Evolutionary conservation across 2,888 invertebrate species (phyloP).

Genomic region (Gortyna flavago): DNA sequence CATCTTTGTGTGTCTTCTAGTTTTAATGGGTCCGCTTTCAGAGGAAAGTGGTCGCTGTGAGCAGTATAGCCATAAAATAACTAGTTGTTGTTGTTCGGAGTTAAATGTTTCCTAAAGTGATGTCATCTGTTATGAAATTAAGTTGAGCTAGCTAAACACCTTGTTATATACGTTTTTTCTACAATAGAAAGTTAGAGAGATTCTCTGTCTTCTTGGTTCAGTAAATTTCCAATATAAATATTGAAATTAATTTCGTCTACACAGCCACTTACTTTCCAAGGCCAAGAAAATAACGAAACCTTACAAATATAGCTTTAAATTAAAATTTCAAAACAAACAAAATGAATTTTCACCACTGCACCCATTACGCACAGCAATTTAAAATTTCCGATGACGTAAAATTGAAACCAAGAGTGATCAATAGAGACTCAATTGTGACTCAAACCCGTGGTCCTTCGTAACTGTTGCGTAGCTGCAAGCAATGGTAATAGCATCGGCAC

Average conservation of each 20-base stretch:
- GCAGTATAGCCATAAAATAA: slow-evolving; percentile 19
- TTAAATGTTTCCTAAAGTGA: slow-evolving; percentile 44
- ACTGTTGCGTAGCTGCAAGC: slow-evolving; percentile 61
- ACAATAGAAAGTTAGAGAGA: background rate
- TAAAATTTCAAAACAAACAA: slow-evolving; percentile 47
- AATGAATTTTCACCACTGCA: slow-evolving; percentile 42
- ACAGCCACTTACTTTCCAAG: slow-evolving; percentile 39
- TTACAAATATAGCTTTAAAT: slow-evolving; percentile 27
- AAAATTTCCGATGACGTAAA: slow-evolving; percentile 68
- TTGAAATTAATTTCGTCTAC: slow-evolving; percentile 20
- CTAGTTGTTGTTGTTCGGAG: slow-evolving; percentile 34
- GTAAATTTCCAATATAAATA: slow-evolving; percentile 14
- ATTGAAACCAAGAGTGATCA: slow-evolving; percentile 67
- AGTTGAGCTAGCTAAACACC: slow-evolving; percentile 1
- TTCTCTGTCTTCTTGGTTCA: background rate
- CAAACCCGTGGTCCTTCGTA: slow-evolving; percentile 63
- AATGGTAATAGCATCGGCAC: slow-evolving; percentile 68
- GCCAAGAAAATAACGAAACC: slow-evolving; percentile 38
- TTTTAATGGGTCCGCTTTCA: slow-evolving; percentile 41
- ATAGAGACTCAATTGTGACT: slow-evolving; percentile 66
- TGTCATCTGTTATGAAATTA: slow-evolving; percentile 31
- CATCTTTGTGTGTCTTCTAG: slow-evolving; percentile 29
- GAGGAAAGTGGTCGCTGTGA: slow-evolving; percentile 21
- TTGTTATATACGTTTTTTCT: slow-evolving; percentile 3
- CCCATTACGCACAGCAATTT: slow-evolving; percentile 52